phyloP scores from a whole-genome alignment of 2,113 vertebrate genomes.

The Sula dactylatra region DNA sequence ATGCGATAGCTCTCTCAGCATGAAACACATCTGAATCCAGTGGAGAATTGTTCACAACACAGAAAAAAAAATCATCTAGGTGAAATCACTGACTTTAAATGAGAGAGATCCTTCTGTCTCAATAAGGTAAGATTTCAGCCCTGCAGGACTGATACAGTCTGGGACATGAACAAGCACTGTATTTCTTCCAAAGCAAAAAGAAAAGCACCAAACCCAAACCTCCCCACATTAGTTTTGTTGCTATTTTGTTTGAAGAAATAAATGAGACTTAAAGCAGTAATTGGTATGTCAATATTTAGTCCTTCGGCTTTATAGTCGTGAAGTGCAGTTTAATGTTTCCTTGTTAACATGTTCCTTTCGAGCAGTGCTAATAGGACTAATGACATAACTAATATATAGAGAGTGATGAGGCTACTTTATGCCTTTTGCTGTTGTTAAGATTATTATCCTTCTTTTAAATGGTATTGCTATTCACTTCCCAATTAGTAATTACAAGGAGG shows the following conservation, averaged over 20 bases:
- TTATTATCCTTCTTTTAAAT: background rate
- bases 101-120: background rate
- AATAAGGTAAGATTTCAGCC: background rate
- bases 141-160: background rate
- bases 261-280: background rate
- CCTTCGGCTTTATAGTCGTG: background rate
- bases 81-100: background rate
- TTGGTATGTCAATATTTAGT: background rate
- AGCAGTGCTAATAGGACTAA: background rate
- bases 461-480: background rate
- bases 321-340: background rate
- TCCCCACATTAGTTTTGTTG: background rate
- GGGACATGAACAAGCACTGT: background rate
- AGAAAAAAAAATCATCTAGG: background rate
- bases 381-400: background rate
- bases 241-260: background rate
- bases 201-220: background rate
- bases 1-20: background rate
- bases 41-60: background rate
- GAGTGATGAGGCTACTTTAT: background rate
- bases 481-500: slow-evolving; percentile 23
- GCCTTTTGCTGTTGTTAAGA: slow-evolving; percentile 4
- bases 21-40: background rate
- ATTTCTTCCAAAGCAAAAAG: background rate
- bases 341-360: background rate